These are phyloP conservation scores for Osmerus mordax DNA, from an alignment of 2,113 vertebrate genomes.

Conservation along the genomic window DNA sequence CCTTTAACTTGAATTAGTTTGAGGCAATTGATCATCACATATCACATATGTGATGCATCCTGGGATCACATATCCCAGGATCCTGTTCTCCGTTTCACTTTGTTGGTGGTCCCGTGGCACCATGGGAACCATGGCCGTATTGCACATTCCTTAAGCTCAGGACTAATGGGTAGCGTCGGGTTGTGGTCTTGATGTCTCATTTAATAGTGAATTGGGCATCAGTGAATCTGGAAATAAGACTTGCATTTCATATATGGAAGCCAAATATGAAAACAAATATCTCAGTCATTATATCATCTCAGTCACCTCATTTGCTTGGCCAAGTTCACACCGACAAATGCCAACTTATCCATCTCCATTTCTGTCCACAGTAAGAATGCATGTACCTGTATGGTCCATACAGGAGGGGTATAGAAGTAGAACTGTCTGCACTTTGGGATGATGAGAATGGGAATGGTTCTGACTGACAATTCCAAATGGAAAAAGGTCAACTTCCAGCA, in stretches of 20 bases:
- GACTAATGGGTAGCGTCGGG: conserved; percentile 59
- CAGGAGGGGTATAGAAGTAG: too few relatives aligned
- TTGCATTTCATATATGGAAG: neutral
- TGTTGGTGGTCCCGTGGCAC: conserved; percentile 29
- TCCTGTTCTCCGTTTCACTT: conserved; percentile 58
- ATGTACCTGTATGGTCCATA: conserved; percentile 22
- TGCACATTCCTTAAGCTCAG: conserved; percentile 75
- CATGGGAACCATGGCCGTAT: conserved; percentile 51
- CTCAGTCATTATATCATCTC: too few relatives aligned
- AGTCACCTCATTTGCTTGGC: too few relatives aligned
- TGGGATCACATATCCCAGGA: conserved; percentile 49
- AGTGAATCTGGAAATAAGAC: neutral
- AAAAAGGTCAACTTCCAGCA: too few relatives aligned
- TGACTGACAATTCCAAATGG: too few relatives aligned
- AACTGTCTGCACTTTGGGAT: too few relatives aligned
- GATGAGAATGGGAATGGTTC: too few relatives aligned
- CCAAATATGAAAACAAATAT: too few relatives aligned
- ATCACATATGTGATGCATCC: conserved; percentile 34
- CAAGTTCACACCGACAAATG: too few relatives aligned
- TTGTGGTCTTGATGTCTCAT: conserved; percentile 39
- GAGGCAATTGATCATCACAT: conserved; percentile 11
- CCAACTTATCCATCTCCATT: too few relatives aligned
- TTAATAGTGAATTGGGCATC: neutral
- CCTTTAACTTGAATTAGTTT: conserved; percentile 37
- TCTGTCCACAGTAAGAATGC: neutral